Conservation (phyloP, 2,888 invertebrate genomes). For the Conchocele bisecta region DNA sequence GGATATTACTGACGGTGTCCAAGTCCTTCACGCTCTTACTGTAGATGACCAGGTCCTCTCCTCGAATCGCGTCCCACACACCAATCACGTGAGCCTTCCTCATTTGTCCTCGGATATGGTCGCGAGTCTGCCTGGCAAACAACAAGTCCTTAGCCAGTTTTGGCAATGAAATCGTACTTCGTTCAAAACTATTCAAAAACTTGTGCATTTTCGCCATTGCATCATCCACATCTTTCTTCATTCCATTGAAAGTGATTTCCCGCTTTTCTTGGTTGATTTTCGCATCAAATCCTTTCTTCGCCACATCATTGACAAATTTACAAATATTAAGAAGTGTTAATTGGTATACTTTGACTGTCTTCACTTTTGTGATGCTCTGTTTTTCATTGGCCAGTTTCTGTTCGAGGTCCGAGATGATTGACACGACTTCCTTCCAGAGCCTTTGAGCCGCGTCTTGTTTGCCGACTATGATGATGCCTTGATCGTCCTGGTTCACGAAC, state of each 20-base stretch:
- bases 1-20: constrained; percentile 5
- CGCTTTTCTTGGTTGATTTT: neutral
- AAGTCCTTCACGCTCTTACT: constrained; percentile 25
- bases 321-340: neutral
- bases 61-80: constrained; percentile 28
- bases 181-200: constrained; percentile 28
- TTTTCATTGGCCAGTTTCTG: neutral
- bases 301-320: neutral
- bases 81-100: constrained; percentile 13
- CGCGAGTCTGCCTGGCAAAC: constrained; percentile 28
- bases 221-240: constrained; percentile 32
- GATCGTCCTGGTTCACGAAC: constrained; percentile 8
- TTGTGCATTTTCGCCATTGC: constrained; percentile 21
- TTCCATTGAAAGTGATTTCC: constrained; percentile 11
- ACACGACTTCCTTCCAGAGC: neutral
- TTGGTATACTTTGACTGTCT: neutral
- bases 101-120: constrained; percentile 17
- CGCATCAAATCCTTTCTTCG: neutral
- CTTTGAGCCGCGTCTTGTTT: neutral
- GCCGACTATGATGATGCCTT: constrained; percentile 29
- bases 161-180: constrained; percentile 12
- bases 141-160: constrained; percentile 29
- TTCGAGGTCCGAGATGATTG: neutral
- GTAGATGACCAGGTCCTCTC: constrained; percentile 18
- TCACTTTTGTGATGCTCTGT: neutral